Conservation (phyloP, 2,113 vertebrate genomes). For the Coracopsis vasa region DNA sequence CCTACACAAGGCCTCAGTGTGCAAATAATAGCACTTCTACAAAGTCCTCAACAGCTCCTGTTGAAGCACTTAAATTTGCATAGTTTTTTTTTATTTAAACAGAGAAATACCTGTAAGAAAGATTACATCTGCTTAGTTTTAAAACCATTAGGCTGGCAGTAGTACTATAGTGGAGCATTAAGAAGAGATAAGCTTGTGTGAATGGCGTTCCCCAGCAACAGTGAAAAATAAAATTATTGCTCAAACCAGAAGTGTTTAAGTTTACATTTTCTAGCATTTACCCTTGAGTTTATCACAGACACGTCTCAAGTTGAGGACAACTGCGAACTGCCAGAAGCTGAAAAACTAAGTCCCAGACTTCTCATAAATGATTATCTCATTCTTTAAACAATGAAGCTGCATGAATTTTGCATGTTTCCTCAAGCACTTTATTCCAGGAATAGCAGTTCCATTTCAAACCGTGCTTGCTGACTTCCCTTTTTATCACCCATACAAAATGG, state of each 20-base stretch:
- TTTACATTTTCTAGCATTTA: background rate
- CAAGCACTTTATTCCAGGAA: constrained; percentile 32
- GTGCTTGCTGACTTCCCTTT: background rate
- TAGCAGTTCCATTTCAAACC: constrained; percentile 19
- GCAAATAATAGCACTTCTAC: background rate
- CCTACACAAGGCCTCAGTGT: background rate
- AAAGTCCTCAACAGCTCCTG: background rate
- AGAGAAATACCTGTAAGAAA: background rate
- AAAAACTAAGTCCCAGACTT: background rate
- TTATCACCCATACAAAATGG: background rate
- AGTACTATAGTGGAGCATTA: background rate
- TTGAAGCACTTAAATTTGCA: background rate
- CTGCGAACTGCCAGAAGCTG: background rate
- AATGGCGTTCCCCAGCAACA: background rate
- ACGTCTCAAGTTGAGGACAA: background rate
- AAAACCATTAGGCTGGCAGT: background rate
- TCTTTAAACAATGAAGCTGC: constrained; percentile 8
- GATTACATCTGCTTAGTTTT: background rate
- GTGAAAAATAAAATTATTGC: background rate
- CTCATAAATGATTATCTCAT: background rate
- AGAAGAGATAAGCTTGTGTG: background rate
- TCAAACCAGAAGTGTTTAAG: background rate
- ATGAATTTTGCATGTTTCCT: constrained; percentile 54
- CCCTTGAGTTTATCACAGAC: background rate
- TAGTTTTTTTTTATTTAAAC: background rate